Base-by-base conservation (phyloP, 2,113 vertebrate species). In the Gobio gobio region DNA sequence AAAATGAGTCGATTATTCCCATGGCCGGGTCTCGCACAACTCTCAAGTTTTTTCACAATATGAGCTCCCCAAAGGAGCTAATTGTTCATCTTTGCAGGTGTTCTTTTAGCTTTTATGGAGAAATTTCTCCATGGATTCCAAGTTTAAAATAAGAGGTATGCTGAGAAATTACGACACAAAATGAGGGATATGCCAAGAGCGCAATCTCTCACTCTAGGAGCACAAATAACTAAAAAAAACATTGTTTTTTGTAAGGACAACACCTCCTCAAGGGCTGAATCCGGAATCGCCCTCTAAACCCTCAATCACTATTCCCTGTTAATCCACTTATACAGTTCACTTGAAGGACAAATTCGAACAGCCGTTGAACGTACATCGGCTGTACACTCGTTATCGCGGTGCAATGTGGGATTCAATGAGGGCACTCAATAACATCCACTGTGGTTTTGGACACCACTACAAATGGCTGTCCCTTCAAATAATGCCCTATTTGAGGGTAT, bases 1-100 rank as follows among this genome's bases (percentile, higher is more conserved):
- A 77, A 86, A 83, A 68, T 87, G 43, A 70, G 84, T 58, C 72
- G 22, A 74, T 87, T 85, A 6, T 87, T 73, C 40, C 56, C 66
- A 33, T 66, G 70, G 59, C 26, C 54, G 73, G 54, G 20, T 43
- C 59, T 68, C 20, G 40, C 68, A 29, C 80, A 82, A 64, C 63
- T 84, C 79, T 75, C 10, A 72, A 83, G 73, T 87, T 54, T 40
- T 76, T 51, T 45, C 13, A 24, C 33, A 63, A 47, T 20, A 77
- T 66, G 26, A 26, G 29, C 40, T 54, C 14, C 84, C 47, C 64
- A 63, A 82, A 79, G 66, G 85, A 72, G 82, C 61, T 77, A 82
- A 85, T 86, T 63, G 51, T 70, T 78, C 40, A 22, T 75, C 76
- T 78, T 61, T 20, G 70, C 43, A 70, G 54, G 84, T 79, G 79